phyloP scores from a whole-genome alignment of 2,888 invertebrate species.

The Sphinx pinastri region DNA sequence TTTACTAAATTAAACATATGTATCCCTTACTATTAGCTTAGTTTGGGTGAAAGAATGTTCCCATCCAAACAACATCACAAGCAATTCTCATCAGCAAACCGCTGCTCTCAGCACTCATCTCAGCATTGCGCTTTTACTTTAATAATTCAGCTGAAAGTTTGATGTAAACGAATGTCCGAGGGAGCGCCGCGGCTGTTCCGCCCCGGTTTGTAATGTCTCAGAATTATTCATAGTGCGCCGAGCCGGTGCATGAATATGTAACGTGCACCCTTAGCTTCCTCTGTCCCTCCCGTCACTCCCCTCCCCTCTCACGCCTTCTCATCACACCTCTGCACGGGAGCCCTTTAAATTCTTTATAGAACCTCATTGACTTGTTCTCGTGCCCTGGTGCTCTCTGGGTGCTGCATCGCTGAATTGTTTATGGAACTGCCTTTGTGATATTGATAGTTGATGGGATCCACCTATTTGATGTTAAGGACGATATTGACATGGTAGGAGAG shows the following conservation, averaged over 20 bases:
- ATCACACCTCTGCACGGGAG: not conserved
- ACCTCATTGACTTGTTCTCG: not conserved
- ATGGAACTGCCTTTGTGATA: not conserved
- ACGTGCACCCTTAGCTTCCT: conserved; percentile 22
- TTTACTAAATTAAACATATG: too few species aligned
- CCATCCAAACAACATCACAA: too few species aligned
- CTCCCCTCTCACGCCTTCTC: not conserved
- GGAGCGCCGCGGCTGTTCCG: conserved; percentile 26
- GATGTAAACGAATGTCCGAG: conserved; percentile 24
- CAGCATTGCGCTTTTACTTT: conserved; percentile 15
- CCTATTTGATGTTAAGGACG: too few species aligned
- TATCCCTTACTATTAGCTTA: too few species aligned
- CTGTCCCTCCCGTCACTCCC: not conserved
- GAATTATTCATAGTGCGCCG: conserved; percentile 56
- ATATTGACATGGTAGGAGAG: too few species aligned
- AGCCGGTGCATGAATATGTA: conserved; percentile 33
- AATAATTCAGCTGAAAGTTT: conserved; percentile 14
- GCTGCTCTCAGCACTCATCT: not conserved
- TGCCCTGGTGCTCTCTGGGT: not conserved
- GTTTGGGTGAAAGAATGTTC: too few species aligned
- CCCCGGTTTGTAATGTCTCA: conserved; percentile 49
- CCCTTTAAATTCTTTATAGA: conserved; percentile 14
- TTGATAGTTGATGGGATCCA: not conserved
- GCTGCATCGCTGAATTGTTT: too few species aligned
- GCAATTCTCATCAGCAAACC: too few species aligned